Base-by-base conservation (phyloP, 2,888 invertebrate species). In the Mesopsocus fuscifrons region DNA sequence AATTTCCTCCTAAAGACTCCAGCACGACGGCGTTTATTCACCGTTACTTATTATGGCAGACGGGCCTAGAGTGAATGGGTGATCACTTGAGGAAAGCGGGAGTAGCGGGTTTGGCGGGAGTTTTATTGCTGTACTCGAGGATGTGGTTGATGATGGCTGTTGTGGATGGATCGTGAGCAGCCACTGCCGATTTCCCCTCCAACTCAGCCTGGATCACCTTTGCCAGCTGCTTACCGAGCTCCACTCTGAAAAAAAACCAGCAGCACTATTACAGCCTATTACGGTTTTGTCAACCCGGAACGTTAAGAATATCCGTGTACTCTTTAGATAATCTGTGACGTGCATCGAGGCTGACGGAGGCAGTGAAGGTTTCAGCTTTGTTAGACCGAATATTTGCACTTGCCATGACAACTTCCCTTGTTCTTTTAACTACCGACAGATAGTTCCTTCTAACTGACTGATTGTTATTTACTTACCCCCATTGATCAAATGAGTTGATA, bases 401-500 rank as follows among this genome's bases (percentile, higher is more conserved):
- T n/a, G n/a, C n/a, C n/a, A n/a, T n/a, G n/a, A n/a, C n/a, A n/a
- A n/a, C n/a, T n/a, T n/a, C n/a, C n/a, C n/a, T n/a, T n/a, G n/a
- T n/a, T n/a, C n/a, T n/a, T n/a, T n/a, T n/a, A n/a, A n/a, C n/a
- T n/a, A n/a, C n/a, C n/a, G n/a, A n/a, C n/a, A n/a, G n/a, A n/a
- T n/a, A n/a, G n/a, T n/a, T n/a, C n/a, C n/a, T n/a, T n/a, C n/a
- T n/a, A n/a, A n/a, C n/a, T n/a, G n/a, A n/a, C n/a, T n/a, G n/a
- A n/a, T n/a, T n/a, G n/a, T n/a, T n/a, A n/a, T n/a, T n/a, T 35
- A 61, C 71, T 63, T 59, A 77, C 78, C 98, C 98, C 95, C 97
- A 98, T 58, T 99, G 98, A 67, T 98, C 98, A 62, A 83, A 98
- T 0, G 97, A 97, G 63, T 98, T 98, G 58, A 98, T 94, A 63